These are phyloP conservation scores for Rhadinocentrus ornatus DNA, from an alignment of 2,797 vertebrate species.

Conservation along the genomic window DNA sequence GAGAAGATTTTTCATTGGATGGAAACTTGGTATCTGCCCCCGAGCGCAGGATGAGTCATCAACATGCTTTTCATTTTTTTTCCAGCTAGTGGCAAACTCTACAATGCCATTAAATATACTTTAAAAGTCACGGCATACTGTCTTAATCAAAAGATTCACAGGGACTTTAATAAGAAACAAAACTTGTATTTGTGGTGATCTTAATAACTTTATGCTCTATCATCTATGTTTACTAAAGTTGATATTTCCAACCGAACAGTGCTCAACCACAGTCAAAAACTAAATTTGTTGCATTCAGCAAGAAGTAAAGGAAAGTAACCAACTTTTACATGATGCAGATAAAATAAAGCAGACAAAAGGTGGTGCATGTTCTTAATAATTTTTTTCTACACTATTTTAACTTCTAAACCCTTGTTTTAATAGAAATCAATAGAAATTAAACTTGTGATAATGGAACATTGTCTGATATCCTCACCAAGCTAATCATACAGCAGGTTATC, in stretches of 20 bases:
- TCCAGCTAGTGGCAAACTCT: background rate
- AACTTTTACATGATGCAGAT: background rate
- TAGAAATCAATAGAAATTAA: background rate
- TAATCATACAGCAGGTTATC: slow-evolving; percentile 24
- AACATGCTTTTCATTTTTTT: background rate
- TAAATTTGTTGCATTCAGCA: slow-evolving; percentile 22
- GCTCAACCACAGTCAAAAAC: slow-evolving; percentile 3
- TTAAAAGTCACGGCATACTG: background rate
- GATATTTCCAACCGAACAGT: slow-evolving; percentile 11
- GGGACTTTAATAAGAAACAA: background rate
- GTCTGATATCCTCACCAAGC: slow-evolving; percentile 8
- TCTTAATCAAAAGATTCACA: background rate
- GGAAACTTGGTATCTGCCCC: slow-evolving; percentile 3
- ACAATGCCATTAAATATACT: background rate
- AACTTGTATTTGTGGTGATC: background rate
- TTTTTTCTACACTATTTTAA: background rate
- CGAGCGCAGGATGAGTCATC: slow-evolving; percentile 4
- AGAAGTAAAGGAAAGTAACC: background rate
- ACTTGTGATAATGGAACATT: background rate
- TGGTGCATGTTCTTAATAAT: background rate
- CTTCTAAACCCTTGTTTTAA: background rate
- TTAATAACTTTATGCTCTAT: background rate
- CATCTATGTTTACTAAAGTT: background rate
- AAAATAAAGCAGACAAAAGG: background rate
- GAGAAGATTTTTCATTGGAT: background rate